Conservation (phyloP, 1,140 invertebrate genomes). For the Saxidomus purpurata region DNA sequence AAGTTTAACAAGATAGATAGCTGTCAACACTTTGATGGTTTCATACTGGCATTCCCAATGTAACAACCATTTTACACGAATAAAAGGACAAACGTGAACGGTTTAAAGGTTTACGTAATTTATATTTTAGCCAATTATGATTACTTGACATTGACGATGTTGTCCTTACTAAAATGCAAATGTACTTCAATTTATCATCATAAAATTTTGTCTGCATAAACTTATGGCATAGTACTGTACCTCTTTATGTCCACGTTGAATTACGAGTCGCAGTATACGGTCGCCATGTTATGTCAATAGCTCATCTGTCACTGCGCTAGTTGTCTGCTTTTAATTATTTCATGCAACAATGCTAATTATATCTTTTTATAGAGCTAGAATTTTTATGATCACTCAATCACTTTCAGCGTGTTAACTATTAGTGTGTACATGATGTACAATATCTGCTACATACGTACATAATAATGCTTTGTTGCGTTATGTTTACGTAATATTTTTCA, state of each 20-base stretch:
- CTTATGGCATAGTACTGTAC: constrained; percentile 18
- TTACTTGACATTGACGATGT: neutral
- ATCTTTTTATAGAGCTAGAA: constrained; percentile 38
- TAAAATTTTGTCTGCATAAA: constrained; percentile 57
- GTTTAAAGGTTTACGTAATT: constrained; percentile 13
- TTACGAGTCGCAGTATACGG: constrained; percentile 5
- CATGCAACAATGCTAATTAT: constrained; percentile 44
- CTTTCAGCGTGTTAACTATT: neutral
- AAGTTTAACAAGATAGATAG: constrained; percentile 56
- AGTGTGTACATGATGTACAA: neutral
- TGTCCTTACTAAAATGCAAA: constrained; percentile 58
- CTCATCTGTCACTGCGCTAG: constrained; percentile 27
- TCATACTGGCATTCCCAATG: constrained; percentile 8
- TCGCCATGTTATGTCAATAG: constrained; percentile 54
- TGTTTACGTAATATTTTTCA: neutral
- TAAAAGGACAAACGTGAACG: neutral
- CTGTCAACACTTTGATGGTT: constrained; percentile 47
- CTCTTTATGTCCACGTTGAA: constrained; percentile 52
- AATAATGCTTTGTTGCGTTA: neutral
- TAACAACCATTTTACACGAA: constrained; percentile 41
- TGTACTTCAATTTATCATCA: constrained; percentile 64
- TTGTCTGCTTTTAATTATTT: constrained; percentile 50
- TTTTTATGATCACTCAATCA: constrained; percentile 31
- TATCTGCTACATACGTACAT: neutral
- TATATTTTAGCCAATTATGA: constrained; percentile 31